phyloP scores from a whole-genome alignment of 2,888 invertebrate species.

The Mythimna albipuncta region DNA sequence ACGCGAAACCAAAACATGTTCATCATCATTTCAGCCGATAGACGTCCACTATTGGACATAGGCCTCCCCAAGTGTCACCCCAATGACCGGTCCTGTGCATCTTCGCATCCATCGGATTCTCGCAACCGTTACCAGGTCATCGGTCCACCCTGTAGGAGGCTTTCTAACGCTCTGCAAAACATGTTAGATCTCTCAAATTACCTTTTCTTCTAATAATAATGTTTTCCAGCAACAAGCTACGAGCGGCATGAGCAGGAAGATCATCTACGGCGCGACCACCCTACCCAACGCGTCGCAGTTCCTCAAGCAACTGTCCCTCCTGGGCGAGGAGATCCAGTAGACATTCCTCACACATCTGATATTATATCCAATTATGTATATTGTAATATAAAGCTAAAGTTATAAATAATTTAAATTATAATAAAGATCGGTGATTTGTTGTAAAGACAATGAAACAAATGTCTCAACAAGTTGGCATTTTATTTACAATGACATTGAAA shows the following conservation, averaged over 20 bases:
- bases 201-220: constrained; percentile 6
- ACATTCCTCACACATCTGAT: constrained; percentile 74
- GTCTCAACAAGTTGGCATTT: constrained; percentile 91
- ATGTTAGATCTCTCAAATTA: not conserved
- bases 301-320: constrained; percentile 96
- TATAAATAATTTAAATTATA: constrained; percentile 68
- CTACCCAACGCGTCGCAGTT: constrained; percentile 98
- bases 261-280: constrained; percentile 98
- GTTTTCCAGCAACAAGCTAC: constrained; percentile 92
- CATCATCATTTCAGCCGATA: too few species aligned
- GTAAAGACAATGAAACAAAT: constrained; percentile 78
- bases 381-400: constrained; percentile 65
- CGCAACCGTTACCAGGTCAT: too few species aligned
- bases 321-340: constrained; percentile 93
- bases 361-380: constrained; percentile 60
- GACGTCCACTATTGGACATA: too few species aligned
- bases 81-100: too few species aligned
- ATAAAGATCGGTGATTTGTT: constrained; percentile 67
- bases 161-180: not conserved
- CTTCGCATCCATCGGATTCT: too few species aligned
- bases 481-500: constrained; percentile 91
- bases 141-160: too few species aligned
- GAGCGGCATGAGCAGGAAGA: constrained; percentile 93
- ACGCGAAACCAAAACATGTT: not conserved
- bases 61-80: too few species aligned